These are phyloP conservation scores for Diorhabda sublineata DNA, from an alignment of 1,140 invertebrate species.

Conservation along the genomic window DNA sequence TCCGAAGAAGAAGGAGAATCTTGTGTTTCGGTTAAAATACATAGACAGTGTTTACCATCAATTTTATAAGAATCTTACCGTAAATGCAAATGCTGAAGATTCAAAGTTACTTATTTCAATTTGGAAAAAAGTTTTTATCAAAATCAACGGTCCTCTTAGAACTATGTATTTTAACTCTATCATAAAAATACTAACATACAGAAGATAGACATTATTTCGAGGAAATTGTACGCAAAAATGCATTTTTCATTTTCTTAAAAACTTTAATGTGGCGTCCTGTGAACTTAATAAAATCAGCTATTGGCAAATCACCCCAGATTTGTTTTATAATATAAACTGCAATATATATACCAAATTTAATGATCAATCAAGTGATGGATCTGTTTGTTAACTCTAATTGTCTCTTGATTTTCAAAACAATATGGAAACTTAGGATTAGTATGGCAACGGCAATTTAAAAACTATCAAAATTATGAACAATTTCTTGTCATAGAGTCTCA, in stretches of 20 bases:
- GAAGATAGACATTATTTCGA: neutral
- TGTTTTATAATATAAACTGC: too few relatives aligned
- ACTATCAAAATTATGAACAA: too few relatives aligned
- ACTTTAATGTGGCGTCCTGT: neutral
- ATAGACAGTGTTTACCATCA: constrained; percentile 3
- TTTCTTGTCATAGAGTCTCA: too few relatives aligned
- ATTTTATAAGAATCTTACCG: constrained; percentile 1
- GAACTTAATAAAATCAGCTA: neutral
- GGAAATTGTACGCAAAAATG: neutral
- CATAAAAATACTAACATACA: constrained; percentile 1
- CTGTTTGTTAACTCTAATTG: too few relatives aligned
- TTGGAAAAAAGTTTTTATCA: neutral
- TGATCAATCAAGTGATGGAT: too few relatives aligned
- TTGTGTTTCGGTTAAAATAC: neutral
- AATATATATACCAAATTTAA: too few relatives aligned
- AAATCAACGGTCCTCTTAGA: neutral
- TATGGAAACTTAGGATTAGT: too few relatives aligned
- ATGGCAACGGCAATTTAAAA: too few relatives aligned
- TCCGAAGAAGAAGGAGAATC: neutral
- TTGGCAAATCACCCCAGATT: neutral
- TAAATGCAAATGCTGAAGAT: constrained; percentile 3
- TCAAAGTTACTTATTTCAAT: constrained; percentile 1
- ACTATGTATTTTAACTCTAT: neutral
- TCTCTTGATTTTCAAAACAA: too few relatives aligned
- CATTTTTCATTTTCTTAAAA: neutral